A percentile compares a stretch with the other conserved stretches of the same genome.
Conservation (phyloP, 2,113 vertebrate species). For the Phyllostomus hastatus region DNA sequence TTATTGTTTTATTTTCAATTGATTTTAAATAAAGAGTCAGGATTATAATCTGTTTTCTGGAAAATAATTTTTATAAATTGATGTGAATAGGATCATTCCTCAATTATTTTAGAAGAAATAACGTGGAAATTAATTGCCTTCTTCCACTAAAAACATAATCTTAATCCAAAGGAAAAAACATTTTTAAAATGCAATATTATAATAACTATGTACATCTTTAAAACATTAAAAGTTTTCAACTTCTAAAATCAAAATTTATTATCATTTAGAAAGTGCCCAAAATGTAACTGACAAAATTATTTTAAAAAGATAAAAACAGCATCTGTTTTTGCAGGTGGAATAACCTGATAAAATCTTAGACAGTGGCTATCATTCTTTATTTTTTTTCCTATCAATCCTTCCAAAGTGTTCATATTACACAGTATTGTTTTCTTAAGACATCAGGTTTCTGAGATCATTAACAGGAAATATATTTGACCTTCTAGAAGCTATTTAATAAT, state of each 20-base stretch:
- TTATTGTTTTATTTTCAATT: background rate
- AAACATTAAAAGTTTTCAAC: slow-evolving; percentile 16
- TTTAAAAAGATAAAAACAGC: background rate
- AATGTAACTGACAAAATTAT: slow-evolving; percentile 40
- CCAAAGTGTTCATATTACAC: slow-evolving; percentile 35
- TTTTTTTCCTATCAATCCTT: slow-evolving; percentile 37
- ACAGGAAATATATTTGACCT: background rate
- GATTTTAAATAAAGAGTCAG: slow-evolving; percentile 8
- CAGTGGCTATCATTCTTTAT: slow-evolving; percentile 39
- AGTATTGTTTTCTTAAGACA: slow-evolving; percentile 55
- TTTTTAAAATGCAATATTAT: background rate
- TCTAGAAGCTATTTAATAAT: slow-evolving; percentile 1
- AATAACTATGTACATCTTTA: background rate
- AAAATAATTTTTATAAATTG: background rate
- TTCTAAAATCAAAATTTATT: slow-evolving; percentile 50
- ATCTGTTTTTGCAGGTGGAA: slow-evolving; percentile 49
- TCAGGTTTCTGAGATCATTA: slow-evolving; percentile 43
- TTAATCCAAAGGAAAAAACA: background rate
- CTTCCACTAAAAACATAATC: background rate
- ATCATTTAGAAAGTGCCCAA: slow-evolving; percentile 46
- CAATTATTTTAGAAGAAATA: slow-evolving; percentile 18
- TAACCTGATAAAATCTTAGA: slow-evolving; percentile 50
- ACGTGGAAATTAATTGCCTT: background rate
- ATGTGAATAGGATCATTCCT: background rate
- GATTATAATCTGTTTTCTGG: background rate